phyloP scores from a whole-genome alignment of 53 echinoderm and acorn worm species.

The Patiria pectinifera region DNA sequence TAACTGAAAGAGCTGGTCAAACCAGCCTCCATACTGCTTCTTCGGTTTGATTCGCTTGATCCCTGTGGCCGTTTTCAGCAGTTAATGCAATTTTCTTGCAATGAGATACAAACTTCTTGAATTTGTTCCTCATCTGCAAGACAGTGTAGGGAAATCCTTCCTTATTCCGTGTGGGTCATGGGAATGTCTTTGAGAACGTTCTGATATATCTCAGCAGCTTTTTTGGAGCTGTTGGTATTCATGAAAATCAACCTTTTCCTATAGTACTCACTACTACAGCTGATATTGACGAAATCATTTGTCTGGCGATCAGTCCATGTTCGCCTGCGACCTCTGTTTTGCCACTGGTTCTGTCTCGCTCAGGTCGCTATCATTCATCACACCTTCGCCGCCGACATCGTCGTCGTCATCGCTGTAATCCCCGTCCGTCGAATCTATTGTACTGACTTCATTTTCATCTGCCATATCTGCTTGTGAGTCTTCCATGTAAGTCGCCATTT shows the following conservation, averaged over 20 bases:
- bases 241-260: neutral
- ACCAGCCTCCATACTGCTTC: neutral
- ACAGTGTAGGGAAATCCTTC: neutral
- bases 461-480: too few species aligned
- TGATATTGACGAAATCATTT: neutral
- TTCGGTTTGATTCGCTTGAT: neutral
- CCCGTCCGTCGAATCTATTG: too few species aligned
- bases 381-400: too few species aligned
- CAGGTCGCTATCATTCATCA: too few species aligned
- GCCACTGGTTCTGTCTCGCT: neutral
- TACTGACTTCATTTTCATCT: too few species aligned
- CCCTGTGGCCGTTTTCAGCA: neutral
- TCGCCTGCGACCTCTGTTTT: neutral
- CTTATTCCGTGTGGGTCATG: neutral
- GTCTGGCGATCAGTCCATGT: neutral
- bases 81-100: neutral
- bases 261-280: neutral
- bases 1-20: neutral
- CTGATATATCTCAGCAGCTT: neutral
- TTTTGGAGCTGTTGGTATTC: neutral
- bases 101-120: neutral
- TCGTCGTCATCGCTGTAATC: too few species aligned
- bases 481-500: too few species aligned
- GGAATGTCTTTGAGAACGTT: neutral
- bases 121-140: neutral